A percentile compares a stretch with the other conserved stretches of the same genome.
phyloP scores from a whole-genome alignment of 2,113 vertebrate genomes.

The Acanthisitta chloris region DNA sequence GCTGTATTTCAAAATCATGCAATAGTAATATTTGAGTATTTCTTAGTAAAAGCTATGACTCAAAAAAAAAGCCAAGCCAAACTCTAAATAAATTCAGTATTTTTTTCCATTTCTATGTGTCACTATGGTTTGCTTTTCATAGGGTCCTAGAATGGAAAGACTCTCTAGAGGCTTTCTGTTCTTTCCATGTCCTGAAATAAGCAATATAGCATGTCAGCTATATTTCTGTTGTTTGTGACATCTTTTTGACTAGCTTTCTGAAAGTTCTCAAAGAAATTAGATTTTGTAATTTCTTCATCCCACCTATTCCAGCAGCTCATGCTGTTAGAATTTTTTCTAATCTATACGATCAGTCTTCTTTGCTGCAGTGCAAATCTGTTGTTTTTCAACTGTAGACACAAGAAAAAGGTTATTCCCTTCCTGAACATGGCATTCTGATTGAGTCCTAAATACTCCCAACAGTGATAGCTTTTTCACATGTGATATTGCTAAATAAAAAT shows the following conservation, averaged over 20 bases:
- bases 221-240: not conserved
- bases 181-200: not conserved
- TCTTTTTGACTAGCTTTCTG: not conserved
- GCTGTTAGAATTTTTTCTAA: not conserved
- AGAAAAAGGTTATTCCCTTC: not conserved
- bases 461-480: not conserved
- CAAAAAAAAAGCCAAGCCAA: not conserved
- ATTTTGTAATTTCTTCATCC: not conserved
- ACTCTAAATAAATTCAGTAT: not conserved
- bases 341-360: not conserved
- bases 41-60: not conserved
- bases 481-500: not conserved
- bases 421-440: not conserved
- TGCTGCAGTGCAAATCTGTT: not conserved
- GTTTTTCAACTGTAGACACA: not conserved
- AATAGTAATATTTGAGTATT: not conserved
- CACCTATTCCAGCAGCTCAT: not conserved
- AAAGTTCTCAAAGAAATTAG: not conserved
- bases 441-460: not conserved
- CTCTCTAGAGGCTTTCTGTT: not conserved
- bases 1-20: not conserved
- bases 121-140: not conserved
- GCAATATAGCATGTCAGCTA: fast-evolving
- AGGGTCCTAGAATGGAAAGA: not conserved
- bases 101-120: not conserved